phyloP scores from a whole-genome alignment of 2,113 vertebrate species.

The Macquaria ambigua region DNA sequence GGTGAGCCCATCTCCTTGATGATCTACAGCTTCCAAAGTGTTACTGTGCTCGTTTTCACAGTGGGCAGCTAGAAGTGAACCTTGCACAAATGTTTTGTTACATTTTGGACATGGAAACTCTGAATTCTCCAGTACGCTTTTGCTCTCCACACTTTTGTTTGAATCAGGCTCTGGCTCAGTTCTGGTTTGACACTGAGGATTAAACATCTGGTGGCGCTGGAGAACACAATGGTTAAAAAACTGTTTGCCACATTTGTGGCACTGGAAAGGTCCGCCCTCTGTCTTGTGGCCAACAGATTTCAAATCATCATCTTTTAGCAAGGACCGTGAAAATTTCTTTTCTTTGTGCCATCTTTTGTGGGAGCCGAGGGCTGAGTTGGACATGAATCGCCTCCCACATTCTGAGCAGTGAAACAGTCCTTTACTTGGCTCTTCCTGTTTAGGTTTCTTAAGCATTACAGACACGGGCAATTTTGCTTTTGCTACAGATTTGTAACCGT shows the following conservation, averaged over 20 bases:
- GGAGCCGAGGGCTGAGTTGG: slow-evolving; percentile 83
- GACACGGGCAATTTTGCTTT: slow-evolving; percentile 45
- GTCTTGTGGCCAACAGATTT: slow-evolving; percentile 44
- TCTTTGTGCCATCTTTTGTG: slow-evolving; percentile 84
- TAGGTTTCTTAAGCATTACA: slow-evolving; percentile 34
- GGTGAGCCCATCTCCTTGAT: neutral
- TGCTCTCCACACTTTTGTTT: neutral
- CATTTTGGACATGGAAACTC: slow-evolving; percentile 62
- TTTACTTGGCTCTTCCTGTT: slow-evolving; percentile 59
- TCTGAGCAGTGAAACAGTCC: slow-evolving; percentile 78
- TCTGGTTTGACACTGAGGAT: slow-evolving; percentile 65
- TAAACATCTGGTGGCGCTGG: slow-evolving; percentile 77
- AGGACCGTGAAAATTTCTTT: slow-evolving; percentile 65
- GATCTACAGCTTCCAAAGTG: slow-evolving; percentile 18
- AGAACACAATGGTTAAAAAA: slow-evolving; percentile 83
- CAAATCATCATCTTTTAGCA: slow-evolving; percentile 63
- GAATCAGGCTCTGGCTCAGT: slow-evolving; percentile 5
- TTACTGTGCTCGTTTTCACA: slow-evolving; percentile 60
- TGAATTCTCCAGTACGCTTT: neutral
- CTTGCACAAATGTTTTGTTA: slow-evolving; percentile 58
- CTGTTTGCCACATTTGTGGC: slow-evolving; percentile 77
- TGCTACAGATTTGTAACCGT: slow-evolving; percentile 40
- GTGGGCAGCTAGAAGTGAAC: slow-evolving; percentile 57
- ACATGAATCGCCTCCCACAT: slow-evolving; percentile 82
- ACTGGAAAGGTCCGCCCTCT: slow-evolving; percentile 73